Base-by-base conservation (phyloP, 2,797 vertebrate genomes). In the Gobionotothen gibberifrons region DNA sequence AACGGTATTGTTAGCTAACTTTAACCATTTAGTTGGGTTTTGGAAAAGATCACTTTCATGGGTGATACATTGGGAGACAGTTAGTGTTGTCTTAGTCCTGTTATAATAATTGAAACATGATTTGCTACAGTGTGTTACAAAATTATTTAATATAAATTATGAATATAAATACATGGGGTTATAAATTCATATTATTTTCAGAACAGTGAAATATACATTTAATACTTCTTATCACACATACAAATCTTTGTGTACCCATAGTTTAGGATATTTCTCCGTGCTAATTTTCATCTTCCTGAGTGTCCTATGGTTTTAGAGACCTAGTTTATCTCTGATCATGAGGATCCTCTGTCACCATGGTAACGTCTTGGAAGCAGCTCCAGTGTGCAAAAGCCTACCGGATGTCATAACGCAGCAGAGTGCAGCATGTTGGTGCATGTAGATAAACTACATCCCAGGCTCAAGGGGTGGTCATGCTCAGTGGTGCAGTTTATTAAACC, bases 401-500 rank as follows among this genome's bases (percentile, higher is more conserved):
- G 68, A 77, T 44, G 66, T 74, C 42, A 62, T 72, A 68, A 83
- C 54, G 71, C 72, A 69, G 63, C 58, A 53, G 68, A 78, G 62
- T 63, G 69, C 40, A 66, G 75, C 84, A 46, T 36, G 69, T 56
- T 19, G 79, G 57, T 82, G 81, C 76, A 81, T 88, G 82, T 67
- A 82, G 88, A 91, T 90, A 74, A 82, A 89, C 63, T 69, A 77
- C 59, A 49, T 80, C 48, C 59, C n/a, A 55, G 62, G 79, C 80
- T 70, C 40, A 44, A 43, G 76, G 81, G 65, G 81, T 60, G 77
- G 87, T 84, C 85, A 86, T 32, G 78, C 86, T 89, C 83, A 76
- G 47, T 54, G 84, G 84, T 66, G 73, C 83, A 52, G 69, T 87
- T 85, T 83, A 90, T 89, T 90, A 79, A 77, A 85, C 78, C 83